These are phyloP conservation scores for Hedychridium roseum DNA, from an alignment of 2,888 invertebrate genomes.

Conservation along the genomic window DNA sequence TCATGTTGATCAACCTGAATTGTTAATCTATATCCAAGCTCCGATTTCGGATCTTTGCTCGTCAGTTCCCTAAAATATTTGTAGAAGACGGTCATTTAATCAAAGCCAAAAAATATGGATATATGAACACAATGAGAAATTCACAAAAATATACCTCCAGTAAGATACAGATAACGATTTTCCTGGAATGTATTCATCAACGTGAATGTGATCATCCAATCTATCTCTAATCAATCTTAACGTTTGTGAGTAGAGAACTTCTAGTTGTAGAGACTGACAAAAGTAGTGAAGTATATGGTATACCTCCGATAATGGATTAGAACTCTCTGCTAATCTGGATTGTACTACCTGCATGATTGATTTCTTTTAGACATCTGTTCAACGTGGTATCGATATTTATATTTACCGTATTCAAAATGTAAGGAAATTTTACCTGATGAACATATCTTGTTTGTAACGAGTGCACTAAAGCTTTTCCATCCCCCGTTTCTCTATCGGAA, in stretches of 20 bases:
- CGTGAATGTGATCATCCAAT: slow-evolving; percentile 86
- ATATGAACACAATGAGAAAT: slow-evolving; percentile 4
- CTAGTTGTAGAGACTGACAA: slow-evolving; percentile 91
- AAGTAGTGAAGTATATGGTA: slow-evolving; percentile 90
- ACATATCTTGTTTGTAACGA: slow-evolving; percentile 92
- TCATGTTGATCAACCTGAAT: slow-evolving; percentile 88
- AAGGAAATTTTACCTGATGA: slow-evolving; percentile 70
- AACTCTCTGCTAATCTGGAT: slow-evolving; percentile 83
- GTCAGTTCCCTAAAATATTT: slow-evolving; percentile 67
- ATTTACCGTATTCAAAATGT: background rate
- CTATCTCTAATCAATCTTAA: slow-evolving; percentile 87
- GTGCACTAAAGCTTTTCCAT: slow-evolving; percentile 96
- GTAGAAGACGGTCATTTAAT: slow-evolving; percentile 5
- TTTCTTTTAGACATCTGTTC: background rate
- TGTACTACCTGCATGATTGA: slow-evolving; percentile 74
- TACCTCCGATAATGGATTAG: slow-evolving; percentile 80
- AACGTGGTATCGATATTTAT: background rate
- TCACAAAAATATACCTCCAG: slow-evolving; percentile 76
- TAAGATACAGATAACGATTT: slow-evolving; percentile 91
- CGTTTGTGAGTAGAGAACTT: slow-evolving; percentile 86
- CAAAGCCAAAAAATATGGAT: background rate
- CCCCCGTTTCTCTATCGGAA: slow-evolving; percentile 96
- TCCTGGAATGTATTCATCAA: slow-evolving; percentile 91
- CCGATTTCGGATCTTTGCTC: slow-evolving; percentile 78
- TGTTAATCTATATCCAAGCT: slow-evolving; percentile 86